Base-by-base conservation (phyloP, 2,797 vertebrate species). In the Tragelaphus oryx region DNA sequence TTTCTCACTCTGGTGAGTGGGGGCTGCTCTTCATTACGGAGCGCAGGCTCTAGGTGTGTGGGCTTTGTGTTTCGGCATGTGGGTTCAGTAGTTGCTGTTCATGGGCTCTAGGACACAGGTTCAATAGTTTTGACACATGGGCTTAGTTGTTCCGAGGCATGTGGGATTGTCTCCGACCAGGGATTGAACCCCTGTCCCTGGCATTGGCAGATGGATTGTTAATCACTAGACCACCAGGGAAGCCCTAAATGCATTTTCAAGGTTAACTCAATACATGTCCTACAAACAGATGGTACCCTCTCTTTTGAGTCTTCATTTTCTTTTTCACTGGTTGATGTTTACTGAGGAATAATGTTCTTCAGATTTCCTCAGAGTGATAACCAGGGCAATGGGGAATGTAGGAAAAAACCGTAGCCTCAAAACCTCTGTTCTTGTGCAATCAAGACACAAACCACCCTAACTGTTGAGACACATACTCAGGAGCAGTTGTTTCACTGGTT, bases 381-480 rank as follows among this genome's bases (percentile, higher is more conserved):
- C 87, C 33, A 94, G 44, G 48, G 89, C 71, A 62, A 97, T 87
- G 22, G 48, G 28, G 46, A 75, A 71, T 57, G 24, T 75, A 55
- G 96, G 76, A 57, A 65, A 97, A 59, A 90, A 84, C 95, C 91
- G 60, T 95, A 97, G 26, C 37, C 88, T 85, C 59, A 82, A 91
- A 93, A 83, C 71, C 89, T 96, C 89, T 97, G 41, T 86, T 97
- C n/a, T 93, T 97, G 96, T 37, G 89, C 55, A 97, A 82, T 0
- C 0, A 86, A 95, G 93, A 90, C 71, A 94, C 22, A 93, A 96
- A 95, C 55, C 33, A 13, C 50, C 93, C 28, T 87, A 16, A 44
- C 80, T 91, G 68, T 90, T 68, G 89, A 79, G 55, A 74, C 78
- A 68, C 94, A 79, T n/a, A 90, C 87, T 28, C 24, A 5, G 17